phyloP scores from a whole-genome alignment of 1,140 invertebrate species.

The Hyphantria cunea region DNA sequence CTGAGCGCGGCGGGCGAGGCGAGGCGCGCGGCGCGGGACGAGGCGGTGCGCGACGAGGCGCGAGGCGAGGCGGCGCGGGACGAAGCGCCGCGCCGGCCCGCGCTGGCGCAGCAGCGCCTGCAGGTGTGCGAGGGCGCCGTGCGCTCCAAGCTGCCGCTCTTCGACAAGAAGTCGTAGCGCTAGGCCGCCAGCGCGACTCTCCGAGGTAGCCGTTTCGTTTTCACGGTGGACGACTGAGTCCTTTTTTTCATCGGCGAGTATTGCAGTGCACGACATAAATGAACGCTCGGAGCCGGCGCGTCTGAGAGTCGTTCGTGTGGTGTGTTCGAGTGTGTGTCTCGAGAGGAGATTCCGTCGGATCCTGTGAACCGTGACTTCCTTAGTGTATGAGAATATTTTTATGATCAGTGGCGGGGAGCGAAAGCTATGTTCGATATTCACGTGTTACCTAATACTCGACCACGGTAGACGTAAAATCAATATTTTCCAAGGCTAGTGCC shows the following conservation, averaged over 20 bases:
- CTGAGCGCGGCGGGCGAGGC: slow-evolving; percentile 9
- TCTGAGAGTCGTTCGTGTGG: too few relatives aligned
- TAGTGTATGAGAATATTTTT: too few relatives aligned
- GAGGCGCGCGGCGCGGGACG: slow-evolving; percentile 35
- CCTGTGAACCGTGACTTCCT: too few relatives aligned
- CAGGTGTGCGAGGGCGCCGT: slow-evolving; percentile 91
- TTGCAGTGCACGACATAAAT: too few relatives aligned
- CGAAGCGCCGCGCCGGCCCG: slow-evolving; percentile 37
- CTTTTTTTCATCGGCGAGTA: too few relatives aligned
- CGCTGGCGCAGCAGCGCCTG: slow-evolving; percentile 83
- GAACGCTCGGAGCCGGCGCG: too few relatives aligned
- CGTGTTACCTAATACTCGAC: slow-evolving; percentile 18
- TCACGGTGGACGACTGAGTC: neutral
- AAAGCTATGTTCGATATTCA: slow-evolving; percentile 5
- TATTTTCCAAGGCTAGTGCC: slow-evolving; percentile 29
- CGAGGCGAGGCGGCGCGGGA: slow-evolving; percentile 38
- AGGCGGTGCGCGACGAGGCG: slow-evolving; percentile 32
- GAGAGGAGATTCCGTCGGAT: too few relatives aligned
- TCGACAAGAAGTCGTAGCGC: slow-evolving; percentile 87
- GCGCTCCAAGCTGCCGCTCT: slow-evolving; percentile 91
- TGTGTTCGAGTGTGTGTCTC: too few relatives aligned
- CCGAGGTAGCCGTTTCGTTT: too few relatives aligned
- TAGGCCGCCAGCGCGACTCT: slow-evolving; percentile 8
- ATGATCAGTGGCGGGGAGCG: too few relatives aligned
- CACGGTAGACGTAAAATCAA: slow-evolving; percentile 16